Conservation (phyloP, 2,888 invertebrate genomes). For the Limenitis camilla region DNA sequence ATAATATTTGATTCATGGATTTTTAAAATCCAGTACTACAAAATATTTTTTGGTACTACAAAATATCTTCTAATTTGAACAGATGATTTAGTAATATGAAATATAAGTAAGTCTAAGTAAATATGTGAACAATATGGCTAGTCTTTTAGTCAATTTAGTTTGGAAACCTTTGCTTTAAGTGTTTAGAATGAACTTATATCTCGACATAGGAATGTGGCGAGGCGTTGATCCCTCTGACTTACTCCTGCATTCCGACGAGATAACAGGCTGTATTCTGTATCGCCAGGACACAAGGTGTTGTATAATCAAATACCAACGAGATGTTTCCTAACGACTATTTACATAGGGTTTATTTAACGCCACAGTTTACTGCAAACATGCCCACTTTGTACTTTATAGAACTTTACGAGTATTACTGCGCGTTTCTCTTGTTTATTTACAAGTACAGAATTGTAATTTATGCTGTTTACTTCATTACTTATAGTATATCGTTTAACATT, state of each 20-base stretch:
- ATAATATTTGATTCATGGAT: no score
- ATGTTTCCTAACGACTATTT: slow-evolving; percentile 48
- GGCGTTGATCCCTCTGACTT: slow-evolving; percentile 30
- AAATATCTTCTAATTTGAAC: no score
- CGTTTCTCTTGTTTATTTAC: no score
- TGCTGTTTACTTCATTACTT: no score
- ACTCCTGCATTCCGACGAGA: slow-evolving; percentile 43
- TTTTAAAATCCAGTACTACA: no score
- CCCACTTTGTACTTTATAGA: slow-evolving; percentile 6
- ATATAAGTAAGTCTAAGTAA: no score
- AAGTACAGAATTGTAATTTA: no score
- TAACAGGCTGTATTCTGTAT: slow-evolving; percentile 32
- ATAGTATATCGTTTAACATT: no score
- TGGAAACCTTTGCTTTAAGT: slow-evolving; percentile 6
- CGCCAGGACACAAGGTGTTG: slow-evolving; percentile 21
- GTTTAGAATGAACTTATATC: slow-evolving; percentile 36
- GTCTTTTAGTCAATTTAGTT: background rate
- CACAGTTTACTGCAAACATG: slow-evolving; percentile 11
- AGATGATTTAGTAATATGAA: no score
- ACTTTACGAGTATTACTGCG: slow-evolving; percentile 2
- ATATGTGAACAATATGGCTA: no score
- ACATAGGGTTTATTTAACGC: slow-evolving; percentile 26
- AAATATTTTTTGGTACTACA: no score
- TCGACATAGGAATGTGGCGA: slow-evolving; percentile 38
- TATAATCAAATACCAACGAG: slow-evolving; percentile 38